phyloP scores from a whole-genome alignment of 2,113 vertebrate species.

The Corythornis cristatus region DNA sequence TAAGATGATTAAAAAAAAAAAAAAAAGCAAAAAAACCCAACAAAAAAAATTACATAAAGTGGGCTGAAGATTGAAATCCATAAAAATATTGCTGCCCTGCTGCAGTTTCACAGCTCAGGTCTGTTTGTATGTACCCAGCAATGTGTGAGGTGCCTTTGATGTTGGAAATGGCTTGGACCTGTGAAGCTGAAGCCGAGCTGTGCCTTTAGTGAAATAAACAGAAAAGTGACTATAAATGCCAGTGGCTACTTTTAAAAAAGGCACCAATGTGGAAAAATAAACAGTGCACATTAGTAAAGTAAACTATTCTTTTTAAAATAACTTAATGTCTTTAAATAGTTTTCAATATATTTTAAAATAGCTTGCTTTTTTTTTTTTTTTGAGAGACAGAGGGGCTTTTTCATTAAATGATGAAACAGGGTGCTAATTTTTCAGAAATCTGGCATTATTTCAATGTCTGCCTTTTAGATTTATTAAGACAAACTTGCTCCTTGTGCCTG shows the following conservation, averaged over 20 bases:
- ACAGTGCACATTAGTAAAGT: background rate
- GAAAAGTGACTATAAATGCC: constrained; percentile 12
- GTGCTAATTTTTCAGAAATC: constrained; percentile 18
- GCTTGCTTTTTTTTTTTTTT: background rate
- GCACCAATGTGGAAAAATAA: constrained; percentile 17
- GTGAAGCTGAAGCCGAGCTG: background rate
- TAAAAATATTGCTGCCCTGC: background rate
- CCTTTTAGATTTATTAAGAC: constrained; percentile 26
- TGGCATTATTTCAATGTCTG: constrained; percentile 22
- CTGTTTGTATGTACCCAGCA: background rate
- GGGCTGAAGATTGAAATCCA: background rate
- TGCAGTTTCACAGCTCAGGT: background rate
- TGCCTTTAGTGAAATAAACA: constrained; percentile 7
- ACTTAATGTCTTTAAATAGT: constrained; percentile 19
- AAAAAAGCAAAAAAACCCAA: no score
- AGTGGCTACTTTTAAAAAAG: background rate
- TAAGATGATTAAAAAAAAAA: background rate
- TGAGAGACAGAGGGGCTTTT: background rate
- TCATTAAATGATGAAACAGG: constrained; percentile 4
- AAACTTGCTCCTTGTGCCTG: constrained; percentile 23
- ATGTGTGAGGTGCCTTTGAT: background rate
- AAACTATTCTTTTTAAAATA: constrained; percentile 38
- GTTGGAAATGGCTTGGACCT: background rate
- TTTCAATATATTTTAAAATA: constrained; percentile 18
- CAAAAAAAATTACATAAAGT: background rate